Evolutionary conservation across 2,888 invertebrate genomes (phyloP), one percentile per base, ranked within the genome.

Genomic region (Spodoptera exigua): DNA sequence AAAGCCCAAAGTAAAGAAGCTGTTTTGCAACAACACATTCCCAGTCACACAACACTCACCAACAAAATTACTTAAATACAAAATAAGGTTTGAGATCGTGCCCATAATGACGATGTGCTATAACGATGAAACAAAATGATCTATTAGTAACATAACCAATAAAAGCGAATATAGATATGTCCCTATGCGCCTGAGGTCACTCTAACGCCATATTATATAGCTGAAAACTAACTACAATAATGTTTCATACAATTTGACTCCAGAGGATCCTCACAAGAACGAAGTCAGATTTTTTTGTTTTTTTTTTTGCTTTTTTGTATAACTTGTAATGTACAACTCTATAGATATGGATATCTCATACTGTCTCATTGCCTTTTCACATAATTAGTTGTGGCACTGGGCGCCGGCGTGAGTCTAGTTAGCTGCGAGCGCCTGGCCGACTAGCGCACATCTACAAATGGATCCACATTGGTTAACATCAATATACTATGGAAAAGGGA

Each of bases 21-120:
- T 54, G 44, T 65, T 67, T 55, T 58, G 46, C 57, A 72, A 70
- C 70, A 77, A 71, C 67, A 79, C 68, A 66, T 21, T 55, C 76
- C 62, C 78, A 76, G 67, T 74, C 80, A 79, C 65, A 78, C 78
- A 81, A 73, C 78, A 78, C 77, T 81, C 82, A 76, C 46, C 27
- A 68, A 61, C 65, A 44, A 74, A 78, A 84, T 79, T 81, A 87
- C 85, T 87, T 86, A 90, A 82, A 88, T 82, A 86, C 80, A 80
- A 80, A 79, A 84, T 81, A 86, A 85, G 76, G 86, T 90, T 83
- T 93, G 93, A 93, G 93, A 93, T 93, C 93, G 90, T 91, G 91
- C 89, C 84, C 86, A 84, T 86, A 85, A 84, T 87, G 86, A 89
- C 76, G 79, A 86, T 84, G 84, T 79, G 79, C 83, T 83, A 74